Evolutionary conservation across 1,140 invertebrate genomes (phyloP), one percentile per base, ranked within the genome.

Genomic region (Muscidifurax raptorellus): DNA sequence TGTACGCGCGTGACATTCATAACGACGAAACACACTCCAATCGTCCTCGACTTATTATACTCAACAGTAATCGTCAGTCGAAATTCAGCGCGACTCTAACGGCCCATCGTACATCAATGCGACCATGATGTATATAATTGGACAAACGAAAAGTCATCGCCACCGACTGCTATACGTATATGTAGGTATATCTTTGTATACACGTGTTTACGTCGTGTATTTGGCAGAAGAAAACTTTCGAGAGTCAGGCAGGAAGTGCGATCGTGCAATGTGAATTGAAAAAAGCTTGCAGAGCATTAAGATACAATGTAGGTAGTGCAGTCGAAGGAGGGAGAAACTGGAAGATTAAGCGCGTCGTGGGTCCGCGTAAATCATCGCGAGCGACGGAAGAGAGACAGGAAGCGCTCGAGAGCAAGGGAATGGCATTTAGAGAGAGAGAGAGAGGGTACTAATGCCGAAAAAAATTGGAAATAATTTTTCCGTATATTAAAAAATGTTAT

Each of bases 271-370:
- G 74, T 5, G 44, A 76, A 76, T 28, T 40, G 36, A 40, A 40
- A 40, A 40, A 40, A 40, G 36, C 36, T 36, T 36, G 40, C 3
- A 40, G 74, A 25, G 40, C 74, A 75, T 75, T 76, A 76, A 76
- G 59, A 77, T 36, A 77, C 75, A 77, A 77, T 59, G 75, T 59
- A 77, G 44, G 75, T 59, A 77, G 44, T 77, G 75, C 75, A 77
- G 15, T 77, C 27, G 75, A 47, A 40, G 36, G 9, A 40, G 36
- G 36, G 36, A 12, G 36, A 0, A 10, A 40, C 1, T 28, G 18
- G 47, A 77, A 59, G 75, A 59, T 59, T 13, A 59, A 77, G 47
- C 59, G 4, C 30, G 27, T 18, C 44, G 47, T 27, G 13, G 32
- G 2, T 2, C 25, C 75, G 15, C 27, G 59, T 77, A 59, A 59